phyloP scores from a whole-genome alignment of 2,888 invertebrate species.

The Limenitis camilla region DNA sequence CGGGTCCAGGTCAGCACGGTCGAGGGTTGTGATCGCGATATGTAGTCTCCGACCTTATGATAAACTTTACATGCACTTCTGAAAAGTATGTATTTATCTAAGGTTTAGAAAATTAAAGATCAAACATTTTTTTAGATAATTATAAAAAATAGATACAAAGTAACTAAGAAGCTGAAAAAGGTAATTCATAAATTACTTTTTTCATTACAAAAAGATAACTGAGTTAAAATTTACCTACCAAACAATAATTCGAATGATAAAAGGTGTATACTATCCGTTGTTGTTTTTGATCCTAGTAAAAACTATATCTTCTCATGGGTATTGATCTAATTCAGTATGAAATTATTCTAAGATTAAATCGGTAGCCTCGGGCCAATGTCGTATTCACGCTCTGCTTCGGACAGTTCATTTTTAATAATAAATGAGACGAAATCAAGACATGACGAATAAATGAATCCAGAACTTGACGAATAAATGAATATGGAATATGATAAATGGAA shows the following conservation, averaged over 20 bases:
- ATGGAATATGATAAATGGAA: slow-evolving; percentile 75
- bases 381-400: slow-evolving; percentile 62
- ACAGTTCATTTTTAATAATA: slow-evolving; percentile 77
- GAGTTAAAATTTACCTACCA: too few species aligned
- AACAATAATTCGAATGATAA: too few species aligned
- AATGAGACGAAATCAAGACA: slow-evolving; percentile 76
- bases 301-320: too few species aligned
- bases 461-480: slow-evolving; percentile 76
- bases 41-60: slow-evolving; percentile 44
- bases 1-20: slow-evolving; percentile 43
- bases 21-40: slow-evolving; percentile 44
- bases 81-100: not conserved
- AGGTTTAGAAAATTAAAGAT: not conserved
- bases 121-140: slow-evolving; percentile 32
- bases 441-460: slow-evolving; percentile 77
- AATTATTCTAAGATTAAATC: slow-evolving; percentile 71
- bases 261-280: too few species aligned
- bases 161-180: too few species aligned
- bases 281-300: too few species aligned
- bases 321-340: slow-evolving; percentile 62
- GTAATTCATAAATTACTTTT: too few species aligned
- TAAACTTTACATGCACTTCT: slow-evolving; percentile 19
- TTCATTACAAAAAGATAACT: too few species aligned
- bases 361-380: slow-evolving; percentile 63
- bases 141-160: too few species aligned